A percentile compares a stretch with the other conserved stretches of the same genome.
phyloP scores from a whole-genome alignment of 2,888 invertebrate species.

The Apotomis betuletana region DNA sequence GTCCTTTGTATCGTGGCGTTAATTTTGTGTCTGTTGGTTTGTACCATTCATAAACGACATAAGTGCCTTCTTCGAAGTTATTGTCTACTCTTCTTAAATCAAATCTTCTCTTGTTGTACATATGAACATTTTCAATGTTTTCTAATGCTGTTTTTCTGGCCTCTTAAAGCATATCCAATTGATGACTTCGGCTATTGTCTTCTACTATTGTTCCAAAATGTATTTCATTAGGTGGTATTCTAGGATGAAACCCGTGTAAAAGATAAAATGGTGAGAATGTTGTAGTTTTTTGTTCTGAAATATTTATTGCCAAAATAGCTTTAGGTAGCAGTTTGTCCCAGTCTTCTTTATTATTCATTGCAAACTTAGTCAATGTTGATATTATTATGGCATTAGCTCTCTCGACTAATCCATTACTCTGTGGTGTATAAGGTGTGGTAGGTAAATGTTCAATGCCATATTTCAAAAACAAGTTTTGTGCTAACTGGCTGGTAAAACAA shows the following conservation, averaged over 20 bases:
- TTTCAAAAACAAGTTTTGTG: not conserved
- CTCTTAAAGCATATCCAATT: not conserved
- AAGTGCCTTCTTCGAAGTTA: not conserved
- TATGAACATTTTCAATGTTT: constrained; percentile 7
- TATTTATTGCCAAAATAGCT: constrained; percentile 10
- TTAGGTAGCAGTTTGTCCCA: constrained; percentile 19
- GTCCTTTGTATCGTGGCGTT: constrained; percentile 7
- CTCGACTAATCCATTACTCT: constrained; percentile 25
- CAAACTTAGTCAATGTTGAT: constrained; percentile 18
- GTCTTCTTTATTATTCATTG: constrained; percentile 6
- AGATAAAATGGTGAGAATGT: constrained; percentile 11
- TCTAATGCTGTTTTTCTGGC: not conserved
- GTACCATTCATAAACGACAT: constrained; percentile 14
- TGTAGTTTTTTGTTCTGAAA: constrained; percentile 15
- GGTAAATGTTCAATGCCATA: constrained; percentile 31
- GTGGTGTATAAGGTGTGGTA: constrained; percentile 35
- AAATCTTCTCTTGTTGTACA: constrained; percentile 2
- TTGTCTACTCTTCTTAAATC: constrained; percentile 9
- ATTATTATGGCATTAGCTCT: constrained; percentile 11
- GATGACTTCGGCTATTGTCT: constrained; percentile 2
- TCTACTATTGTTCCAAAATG: constrained; percentile 16
- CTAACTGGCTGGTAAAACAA: constrained; percentile 25
- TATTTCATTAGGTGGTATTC: constrained; percentile 11
- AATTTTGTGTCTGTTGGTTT: constrained; percentile 8
- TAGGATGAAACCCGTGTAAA: constrained; percentile 6